A percentile compares a stretch with the other conserved stretches of the same genome.
phyloP scores from a whole-genome alignment of 2,888 invertebrate genomes.

The Andrena camellia region DNA sequence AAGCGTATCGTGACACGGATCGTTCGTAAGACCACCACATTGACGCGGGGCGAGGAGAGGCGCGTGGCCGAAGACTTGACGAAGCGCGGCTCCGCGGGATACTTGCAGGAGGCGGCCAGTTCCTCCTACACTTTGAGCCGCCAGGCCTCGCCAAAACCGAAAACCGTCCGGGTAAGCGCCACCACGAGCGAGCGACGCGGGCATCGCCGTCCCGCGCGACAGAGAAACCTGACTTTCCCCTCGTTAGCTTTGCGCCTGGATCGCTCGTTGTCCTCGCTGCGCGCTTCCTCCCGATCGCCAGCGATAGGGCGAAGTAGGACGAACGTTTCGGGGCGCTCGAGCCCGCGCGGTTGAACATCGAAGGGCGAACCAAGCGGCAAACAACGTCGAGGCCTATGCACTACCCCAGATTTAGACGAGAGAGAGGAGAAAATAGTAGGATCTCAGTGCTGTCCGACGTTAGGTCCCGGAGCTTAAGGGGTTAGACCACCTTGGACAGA shows the following conservation, averaged over 20 bases:
- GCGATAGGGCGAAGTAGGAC: not conserved
- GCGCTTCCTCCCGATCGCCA: not conserved
- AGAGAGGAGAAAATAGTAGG: no score
- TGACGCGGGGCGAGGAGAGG: slow-evolving; percentile 94
- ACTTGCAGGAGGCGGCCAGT: slow-evolving; percentile 86
- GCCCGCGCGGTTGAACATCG: slow-evolving; percentile 24
- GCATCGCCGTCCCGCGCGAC: not conserved
- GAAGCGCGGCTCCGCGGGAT: slow-evolving; percentile 87
- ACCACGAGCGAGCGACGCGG: not conserved
- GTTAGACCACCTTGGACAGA: no score
- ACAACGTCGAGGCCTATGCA: slow-evolving; percentile 25
- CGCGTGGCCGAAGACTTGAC: slow-evolving; percentile 90
- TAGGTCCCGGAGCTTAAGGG: not conserved
- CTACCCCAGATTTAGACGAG: slow-evolving; percentile 3
- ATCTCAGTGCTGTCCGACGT: no score
- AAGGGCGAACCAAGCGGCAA: slow-evolving; percentile 58
- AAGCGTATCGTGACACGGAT: slow-evolving; percentile 94
- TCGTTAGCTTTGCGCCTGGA: not conserved
- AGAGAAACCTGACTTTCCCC: not conserved
- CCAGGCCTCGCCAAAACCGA: slow-evolving; percentile 88
- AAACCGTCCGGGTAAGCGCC: slow-evolving; percentile 91
- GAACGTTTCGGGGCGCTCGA: not conserved
- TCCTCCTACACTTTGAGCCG: slow-evolving; percentile 84
- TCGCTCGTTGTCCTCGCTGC: not conserved
- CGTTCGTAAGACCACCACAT: slow-evolving; percentile 94